A percentile compares a stretch with the other conserved stretches of the same genome.
Evolutionary conservation across 2,113 vertebrate species (phyloP).

Genomic region (Crotalus helleri): DNA sequence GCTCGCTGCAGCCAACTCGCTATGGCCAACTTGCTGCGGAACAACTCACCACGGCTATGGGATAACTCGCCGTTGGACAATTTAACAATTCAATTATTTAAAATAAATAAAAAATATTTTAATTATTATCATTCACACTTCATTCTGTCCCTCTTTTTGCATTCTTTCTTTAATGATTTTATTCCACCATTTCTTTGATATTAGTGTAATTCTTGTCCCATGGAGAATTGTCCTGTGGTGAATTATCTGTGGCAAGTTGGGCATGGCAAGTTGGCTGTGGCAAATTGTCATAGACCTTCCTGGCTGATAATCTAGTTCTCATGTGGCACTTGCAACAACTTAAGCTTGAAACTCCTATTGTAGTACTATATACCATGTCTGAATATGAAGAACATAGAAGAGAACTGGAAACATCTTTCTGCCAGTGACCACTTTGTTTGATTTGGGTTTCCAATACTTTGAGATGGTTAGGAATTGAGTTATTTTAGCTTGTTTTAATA

Average conservation of each 20-base stretch:
- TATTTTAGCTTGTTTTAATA: neutral
- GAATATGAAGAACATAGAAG: neutral
- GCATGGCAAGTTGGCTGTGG: too few relatives aligned
- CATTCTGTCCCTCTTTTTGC: too few relatives aligned
- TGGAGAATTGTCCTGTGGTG: neutral
- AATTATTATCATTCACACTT: too few relatives aligned
- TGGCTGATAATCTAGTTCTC: neutral
- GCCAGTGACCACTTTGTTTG: neutral
- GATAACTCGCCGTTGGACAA: too few relatives aligned
- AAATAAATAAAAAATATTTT: too few relatives aligned
- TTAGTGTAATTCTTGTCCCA: neutral
- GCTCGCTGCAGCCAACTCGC: neutral
- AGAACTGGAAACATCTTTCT: neutral
- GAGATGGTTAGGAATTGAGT: neutral
- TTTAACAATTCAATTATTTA: too few relatives aligned
- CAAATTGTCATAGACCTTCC: neutral
- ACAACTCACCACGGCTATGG: neutral
- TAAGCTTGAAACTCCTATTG: neutral
- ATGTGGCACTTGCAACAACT: neutral
- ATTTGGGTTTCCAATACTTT: neutral
- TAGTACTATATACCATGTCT: neutral
- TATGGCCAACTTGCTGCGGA: neutral
- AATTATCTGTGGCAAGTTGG: neutral
- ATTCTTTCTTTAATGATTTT: too few relatives aligned
- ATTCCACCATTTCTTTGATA: too few relatives aligned